Percentiles rank a stretch among this genome's conserved stretches.
Conservation (phyloP, 2,888 invertebrate species). For the Physocephala rufipes region DNA sequence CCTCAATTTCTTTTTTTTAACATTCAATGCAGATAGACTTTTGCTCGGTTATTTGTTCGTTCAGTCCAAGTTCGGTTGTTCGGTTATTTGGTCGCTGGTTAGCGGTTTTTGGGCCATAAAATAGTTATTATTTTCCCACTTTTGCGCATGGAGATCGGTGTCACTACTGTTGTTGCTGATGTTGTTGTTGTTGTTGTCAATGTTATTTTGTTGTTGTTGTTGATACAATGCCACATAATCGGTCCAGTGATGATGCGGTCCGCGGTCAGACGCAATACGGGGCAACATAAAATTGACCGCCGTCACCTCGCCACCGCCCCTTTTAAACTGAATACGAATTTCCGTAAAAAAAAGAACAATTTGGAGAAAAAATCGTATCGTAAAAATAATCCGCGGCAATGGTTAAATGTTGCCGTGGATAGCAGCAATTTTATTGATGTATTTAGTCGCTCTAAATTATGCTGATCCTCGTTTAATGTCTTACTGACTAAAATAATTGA, state of each 20-base stretch:
- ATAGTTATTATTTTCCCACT: constrained; percentile 15
- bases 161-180: background rate
- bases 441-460: constrained; percentile 4
- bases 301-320: background rate
- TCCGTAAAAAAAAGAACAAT: background rate
- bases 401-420: background rate
- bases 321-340: background rate
- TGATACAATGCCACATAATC: too few relatives aligned
- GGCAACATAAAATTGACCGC: too few relatives aligned
- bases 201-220: too few relatives aligned
- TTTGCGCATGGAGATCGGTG: background rate
- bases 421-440: background rate
- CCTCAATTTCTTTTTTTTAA: too few relatives aligned
- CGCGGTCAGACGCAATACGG: background rate
- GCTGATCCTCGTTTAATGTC: constrained; percentile 7
- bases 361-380: background rate
- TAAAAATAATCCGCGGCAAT: background rate
- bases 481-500: constrained; percentile 4
- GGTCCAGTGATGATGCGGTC: background rate
- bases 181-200: too few relatives aligned
- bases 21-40: too few relatives aligned
- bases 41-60: too few relatives aligned
- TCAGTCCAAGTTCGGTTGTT: too few relatives aligned
- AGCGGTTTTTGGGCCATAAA: constrained; percentile 11
- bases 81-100: background rate